Evolutionary conservation across 2,888 invertebrate genomes (phyloP).

Genomic region (Pegoplata infirma): DNA sequence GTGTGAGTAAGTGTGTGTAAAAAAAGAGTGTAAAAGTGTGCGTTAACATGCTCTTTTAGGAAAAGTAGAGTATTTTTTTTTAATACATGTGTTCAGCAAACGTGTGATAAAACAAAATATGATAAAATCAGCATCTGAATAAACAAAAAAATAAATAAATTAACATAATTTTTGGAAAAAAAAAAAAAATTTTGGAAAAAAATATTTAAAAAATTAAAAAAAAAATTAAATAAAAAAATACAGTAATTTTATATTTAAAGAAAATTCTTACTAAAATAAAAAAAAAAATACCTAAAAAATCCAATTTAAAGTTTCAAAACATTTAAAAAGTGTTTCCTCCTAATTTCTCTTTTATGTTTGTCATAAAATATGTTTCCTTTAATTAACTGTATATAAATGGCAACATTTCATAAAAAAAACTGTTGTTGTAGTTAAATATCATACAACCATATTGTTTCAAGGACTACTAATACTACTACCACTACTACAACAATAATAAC

Average conservation of each 20-base stretch:
- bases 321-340: not conserved
- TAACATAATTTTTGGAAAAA: not conserved
- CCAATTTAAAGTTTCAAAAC: not conserved
- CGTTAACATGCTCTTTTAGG: conserved; percentile 19
- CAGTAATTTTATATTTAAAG: no score
- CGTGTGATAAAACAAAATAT: conserved; percentile 53
- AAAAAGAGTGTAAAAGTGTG: conserved; percentile 23
- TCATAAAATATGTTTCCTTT: conserved; percentile 17
- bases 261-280: not conserved
- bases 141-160: conserved; percentile 1
- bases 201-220: no score
- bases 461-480: no score
- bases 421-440: not conserved
- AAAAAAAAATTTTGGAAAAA: not conserved
- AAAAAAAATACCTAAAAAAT: conserved; percentile 9
- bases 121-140: conserved; percentile 44
- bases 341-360: not conserved
- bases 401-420: conserved; percentile 16
- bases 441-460: conserved; percentile 55
- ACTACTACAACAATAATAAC: no score
- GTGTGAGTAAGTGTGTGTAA: not conserved
- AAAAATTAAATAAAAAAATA: no score
- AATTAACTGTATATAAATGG: conserved; percentile 30
- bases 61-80: conserved; percentile 30
- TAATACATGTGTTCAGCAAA: conserved; percentile 55